Conservation (phyloP, 2,888 invertebrate species). For the Axea sp. region DNA sequence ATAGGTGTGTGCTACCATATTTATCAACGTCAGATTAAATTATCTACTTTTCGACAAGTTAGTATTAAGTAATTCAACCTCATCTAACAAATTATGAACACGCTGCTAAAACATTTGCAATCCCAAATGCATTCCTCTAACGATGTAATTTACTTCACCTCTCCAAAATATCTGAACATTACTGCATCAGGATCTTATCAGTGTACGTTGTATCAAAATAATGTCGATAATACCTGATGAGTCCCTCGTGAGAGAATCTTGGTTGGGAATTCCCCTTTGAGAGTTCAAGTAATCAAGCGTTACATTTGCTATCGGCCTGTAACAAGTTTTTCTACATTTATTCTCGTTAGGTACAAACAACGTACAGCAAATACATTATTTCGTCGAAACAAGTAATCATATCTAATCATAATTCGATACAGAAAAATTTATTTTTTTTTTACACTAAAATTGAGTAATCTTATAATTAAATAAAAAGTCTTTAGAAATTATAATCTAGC, state of each 20-base stretch:
- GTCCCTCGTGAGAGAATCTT: constrained; percentile 47
- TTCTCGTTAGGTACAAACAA: constrained; percentile 7
- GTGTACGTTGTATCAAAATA: constrained; percentile 45
- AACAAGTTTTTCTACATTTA: constrained; percentile 41
- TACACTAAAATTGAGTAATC: too few relatives aligned
- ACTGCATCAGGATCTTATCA: constrained; percentile 43
- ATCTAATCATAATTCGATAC: constrained; percentile 9
- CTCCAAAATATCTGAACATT: constrained; percentile 29
- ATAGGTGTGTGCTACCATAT: constrained; percentile 3
- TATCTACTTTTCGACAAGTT: constrained; percentile 39
- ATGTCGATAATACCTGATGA: constrained; percentile 54
- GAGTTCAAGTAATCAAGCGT: constrained; percentile 43
- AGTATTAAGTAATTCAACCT: constrained; percentile 26
- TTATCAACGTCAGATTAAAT: constrained; percentile 48
- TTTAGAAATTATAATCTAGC: too few relatives aligned
- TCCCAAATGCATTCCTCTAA: constrained; percentile 33
- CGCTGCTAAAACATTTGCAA: constrained; percentile 25
- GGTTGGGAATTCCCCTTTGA: constrained; percentile 42
- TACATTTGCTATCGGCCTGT: constrained; percentile 36
- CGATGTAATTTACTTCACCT: constrained; percentile 42
- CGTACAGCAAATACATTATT: constrained; percentile 17
- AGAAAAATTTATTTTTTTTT: too few relatives aligned
- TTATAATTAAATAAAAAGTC: too few relatives aligned
- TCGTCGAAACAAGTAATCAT: background rate
- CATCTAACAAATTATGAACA: constrained; percentile 43